Conservation (phyloP, 2,888 invertebrate species). For the Leptopterna dolabrata region DNA sequence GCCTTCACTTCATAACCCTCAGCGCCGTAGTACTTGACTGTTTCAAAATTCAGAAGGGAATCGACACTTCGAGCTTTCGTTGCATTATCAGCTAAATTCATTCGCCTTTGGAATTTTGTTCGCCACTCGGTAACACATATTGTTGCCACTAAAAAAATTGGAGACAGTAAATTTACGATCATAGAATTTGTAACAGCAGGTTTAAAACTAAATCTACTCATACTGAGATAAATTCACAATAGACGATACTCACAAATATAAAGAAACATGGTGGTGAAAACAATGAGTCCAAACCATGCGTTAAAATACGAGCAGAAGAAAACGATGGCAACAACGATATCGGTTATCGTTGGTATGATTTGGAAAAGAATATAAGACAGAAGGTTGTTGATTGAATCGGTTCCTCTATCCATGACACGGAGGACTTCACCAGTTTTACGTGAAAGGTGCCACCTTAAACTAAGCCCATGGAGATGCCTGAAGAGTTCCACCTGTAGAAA, state of each 20-base stretch:
- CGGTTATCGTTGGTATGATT: slow-evolving; percentile 91
- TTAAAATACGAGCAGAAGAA: slow-evolving; percentile 91
- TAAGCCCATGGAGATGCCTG: slow-evolving; percentile 88
- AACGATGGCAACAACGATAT: slow-evolving; percentile 90
- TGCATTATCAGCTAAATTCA: slow-evolving; percentile 95
- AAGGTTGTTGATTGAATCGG: slow-evolving; percentile 94
- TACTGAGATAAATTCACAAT: too few species aligned
- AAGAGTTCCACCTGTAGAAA: slow-evolving; percentile 79
- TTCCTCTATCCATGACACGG: slow-evolving; percentile 96
- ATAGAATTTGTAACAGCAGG: too few species aligned
- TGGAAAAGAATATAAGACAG: slow-evolving; percentile 93
- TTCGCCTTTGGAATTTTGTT: slow-evolving; percentile 91
- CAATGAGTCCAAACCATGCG: slow-evolving; percentile 94
- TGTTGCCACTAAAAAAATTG: slow-evolving; percentile 80
- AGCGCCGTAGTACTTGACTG: slow-evolving; percentile 97
- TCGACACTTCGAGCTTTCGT: slow-evolving; percentile 93
- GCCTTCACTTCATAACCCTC: slow-evolving; percentile 90
- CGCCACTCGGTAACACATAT: slow-evolving; percentile 97
- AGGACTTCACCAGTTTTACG: slow-evolving; percentile 97
- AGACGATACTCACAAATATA: slow-evolving; percentile 73
- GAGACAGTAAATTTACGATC: too few species aligned
- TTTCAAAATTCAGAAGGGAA: slow-evolving; percentile 96
- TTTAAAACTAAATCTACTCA: too few species aligned
- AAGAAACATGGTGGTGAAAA: slow-evolving; percentile 90
- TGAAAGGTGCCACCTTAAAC: slow-evolving; percentile 93